Base-by-base conservation (phyloP, 2,888 invertebrate species). In the Tyria jacobaeae region DNA sequence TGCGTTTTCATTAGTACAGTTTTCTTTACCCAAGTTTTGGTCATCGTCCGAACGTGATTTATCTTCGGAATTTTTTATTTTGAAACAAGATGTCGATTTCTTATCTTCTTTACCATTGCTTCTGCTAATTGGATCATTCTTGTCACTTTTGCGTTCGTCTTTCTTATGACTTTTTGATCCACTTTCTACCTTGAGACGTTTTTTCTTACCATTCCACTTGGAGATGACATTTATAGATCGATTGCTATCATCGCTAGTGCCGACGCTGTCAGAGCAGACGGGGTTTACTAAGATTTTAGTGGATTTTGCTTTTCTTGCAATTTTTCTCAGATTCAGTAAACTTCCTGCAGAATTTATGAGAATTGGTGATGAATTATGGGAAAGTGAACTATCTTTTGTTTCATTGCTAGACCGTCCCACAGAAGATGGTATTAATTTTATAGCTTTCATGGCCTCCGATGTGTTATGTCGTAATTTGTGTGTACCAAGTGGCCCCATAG, bases 401-500 rank as follows among this genome's bases (percentile, higher is more conserved):
- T 87, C 89, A 44, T 88, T 89, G 65, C 85, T 89, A 55, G 85
- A 80, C 56, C 82, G 83, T 52, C 85, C 85, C 63, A 84, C 82
- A 15, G 88, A 76, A 73, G 85, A 84, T 6, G 89, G 85, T 63
- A 89, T 75, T 51, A 91, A 76, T 73, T 89, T 89, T 41, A 90
- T 84, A 52, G 89, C 81, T 82, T 91, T 91, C 85, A 90, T 87
- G 44, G 84, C 79, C 61, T 90, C 86, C 55, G 87, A 68, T 66
- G 85, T 83, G 68, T 82, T 83, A 67, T 86, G 88, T 81, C 94
- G 82, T 82, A 89, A 75, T 89, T 89, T 89, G 86, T 88, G 85
- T 79, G 92, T 82, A 82, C 94, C 86, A 78, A 95, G 85, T 89
- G 95, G 91, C 83, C 94, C 93, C 95, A 94, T 91, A 83, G 94